These are phyloP conservation scores for Enteromius paludinosus DNA, from an alignment of 2,797 vertebrate species.

Conservation along the genomic window DNA sequence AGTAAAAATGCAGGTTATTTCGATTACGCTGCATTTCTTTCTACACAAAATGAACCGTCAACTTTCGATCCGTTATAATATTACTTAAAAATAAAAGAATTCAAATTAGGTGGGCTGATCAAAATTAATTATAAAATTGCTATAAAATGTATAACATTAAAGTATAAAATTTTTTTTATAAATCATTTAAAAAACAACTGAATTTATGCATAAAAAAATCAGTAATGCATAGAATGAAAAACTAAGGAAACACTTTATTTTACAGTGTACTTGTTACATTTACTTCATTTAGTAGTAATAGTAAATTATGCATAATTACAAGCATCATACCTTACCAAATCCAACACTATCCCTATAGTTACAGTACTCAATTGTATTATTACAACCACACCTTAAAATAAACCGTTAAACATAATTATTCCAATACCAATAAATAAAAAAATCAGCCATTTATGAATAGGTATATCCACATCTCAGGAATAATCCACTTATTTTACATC, in stretches of 20 bases:
- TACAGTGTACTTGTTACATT: background rate
- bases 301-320: background rate
- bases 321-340: background rate
- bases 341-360: background rate
- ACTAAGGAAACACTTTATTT: background rate
- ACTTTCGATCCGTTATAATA: too few relatives aligned
- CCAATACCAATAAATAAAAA: background rate
- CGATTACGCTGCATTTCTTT: background rate
- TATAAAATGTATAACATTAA: background rate
- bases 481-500: background rate
- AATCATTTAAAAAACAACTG: background rate
- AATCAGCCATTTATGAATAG: background rate
- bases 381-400: background rate
- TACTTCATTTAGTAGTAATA: background rate
- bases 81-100: background rate
- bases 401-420: background rate
- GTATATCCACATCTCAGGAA: background rate
- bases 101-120: background rate
- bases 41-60: too few relatives aligned
- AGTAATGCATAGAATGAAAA: background rate
- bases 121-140: background rate
- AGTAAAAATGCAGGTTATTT: background rate
- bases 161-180: background rate
- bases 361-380: background rate
- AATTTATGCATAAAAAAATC: background rate